These are phyloP conservation scores for Lasioglossum malachurum DNA, from an alignment of 2,888 invertebrate genomes.

Conservation along the genomic window DNA sequence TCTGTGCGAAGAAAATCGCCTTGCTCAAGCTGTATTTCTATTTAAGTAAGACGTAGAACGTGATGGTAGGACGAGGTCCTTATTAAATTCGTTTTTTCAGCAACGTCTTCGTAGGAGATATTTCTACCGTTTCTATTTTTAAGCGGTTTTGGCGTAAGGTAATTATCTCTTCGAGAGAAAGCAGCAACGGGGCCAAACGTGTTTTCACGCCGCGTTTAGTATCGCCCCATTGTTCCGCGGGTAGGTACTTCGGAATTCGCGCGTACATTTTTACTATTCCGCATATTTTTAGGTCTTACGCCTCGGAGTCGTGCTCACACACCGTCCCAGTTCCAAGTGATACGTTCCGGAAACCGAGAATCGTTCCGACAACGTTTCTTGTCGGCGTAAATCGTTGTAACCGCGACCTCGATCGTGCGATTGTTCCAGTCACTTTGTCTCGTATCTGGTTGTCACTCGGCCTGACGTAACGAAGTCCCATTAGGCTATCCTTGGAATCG, in stretches of 20 bases:
- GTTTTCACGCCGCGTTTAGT: conserved; percentile 1
- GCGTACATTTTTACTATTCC: background rate
- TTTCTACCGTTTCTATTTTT: background rate
- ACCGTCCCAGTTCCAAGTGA: conserved; percentile 30
- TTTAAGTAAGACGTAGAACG: background rate
- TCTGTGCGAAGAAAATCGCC: too few species aligned
- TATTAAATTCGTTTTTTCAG: background rate
- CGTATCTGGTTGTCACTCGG: conserved; percentile 15
- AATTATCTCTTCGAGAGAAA: background rate
- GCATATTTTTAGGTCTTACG: conserved; percentile 36
- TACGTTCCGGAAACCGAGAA: conserved; percentile 39
- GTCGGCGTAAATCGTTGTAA: conserved; percentile 18
- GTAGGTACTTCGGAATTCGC: background rate
- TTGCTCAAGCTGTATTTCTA: background rate
- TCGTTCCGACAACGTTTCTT: conserved; percentile 16
- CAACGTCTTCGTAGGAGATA: background rate
- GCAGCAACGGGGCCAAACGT: background rate
- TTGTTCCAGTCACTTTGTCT: conserved; percentile 34
- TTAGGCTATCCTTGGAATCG: conserved; percentile 18
- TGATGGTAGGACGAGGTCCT: background rate
- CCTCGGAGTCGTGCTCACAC: background rate
- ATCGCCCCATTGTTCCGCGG: background rate
- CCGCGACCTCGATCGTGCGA: conserved; percentile 45
- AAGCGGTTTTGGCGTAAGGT: background rate
- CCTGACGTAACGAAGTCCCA: conserved; percentile 2